Conservation (phyloP, 2,888 invertebrate species). For the Enchytraeus crypticus region DNA sequence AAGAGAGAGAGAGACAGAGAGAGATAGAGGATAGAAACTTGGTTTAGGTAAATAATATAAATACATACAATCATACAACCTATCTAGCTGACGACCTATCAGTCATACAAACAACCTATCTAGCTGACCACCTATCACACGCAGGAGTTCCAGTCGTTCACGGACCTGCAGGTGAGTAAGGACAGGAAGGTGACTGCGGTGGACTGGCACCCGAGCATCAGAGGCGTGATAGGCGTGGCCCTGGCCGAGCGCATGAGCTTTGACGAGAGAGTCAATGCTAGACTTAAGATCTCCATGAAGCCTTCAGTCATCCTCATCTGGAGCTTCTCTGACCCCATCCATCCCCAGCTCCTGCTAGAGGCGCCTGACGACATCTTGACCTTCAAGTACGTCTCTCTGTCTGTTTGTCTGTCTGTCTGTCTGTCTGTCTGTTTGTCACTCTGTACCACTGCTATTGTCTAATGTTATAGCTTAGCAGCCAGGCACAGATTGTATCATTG, state of each 20-base stretch:
- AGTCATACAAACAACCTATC: too few species aligned
- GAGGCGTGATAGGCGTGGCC: conserved; percentile 46
- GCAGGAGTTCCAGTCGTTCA: conserved; percentile 50
- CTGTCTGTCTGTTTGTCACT: too few species aligned
- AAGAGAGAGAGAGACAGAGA: too few species aligned
- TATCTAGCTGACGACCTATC: too few species aligned
- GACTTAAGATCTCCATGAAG: conserved; percentile 43
- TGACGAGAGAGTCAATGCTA: conserved; percentile 46
- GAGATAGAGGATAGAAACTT: too few species aligned
- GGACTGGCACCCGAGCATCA: conserved; percentile 48
- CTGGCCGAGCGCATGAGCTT: conserved; percentile 43
- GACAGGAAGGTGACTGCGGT: conserved; percentile 47
- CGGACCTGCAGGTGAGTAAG: conserved; percentile 48
- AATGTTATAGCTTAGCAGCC: too few species aligned
- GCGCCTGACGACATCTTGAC: conserved; percentile 48
- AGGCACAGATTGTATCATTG: too few species aligned
- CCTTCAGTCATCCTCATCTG: conserved; percentile 48
- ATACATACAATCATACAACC: too few species aligned
- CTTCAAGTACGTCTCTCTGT: conserved; percentile 35
- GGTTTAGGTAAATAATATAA: too few species aligned
- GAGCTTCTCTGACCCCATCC: conserved; percentile 50
- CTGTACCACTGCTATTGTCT: too few species aligned
- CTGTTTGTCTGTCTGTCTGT: too few species aligned
- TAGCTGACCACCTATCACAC: too few species aligned
- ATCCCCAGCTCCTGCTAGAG: conserved; percentile 48